A percentile compares a stretch with the other conserved stretches of the same genome.
Evolutionary conservation across 2,888 invertebrate genomes (phyloP).

Genomic region (Poecilobothrus nobilitatus): DNA sequence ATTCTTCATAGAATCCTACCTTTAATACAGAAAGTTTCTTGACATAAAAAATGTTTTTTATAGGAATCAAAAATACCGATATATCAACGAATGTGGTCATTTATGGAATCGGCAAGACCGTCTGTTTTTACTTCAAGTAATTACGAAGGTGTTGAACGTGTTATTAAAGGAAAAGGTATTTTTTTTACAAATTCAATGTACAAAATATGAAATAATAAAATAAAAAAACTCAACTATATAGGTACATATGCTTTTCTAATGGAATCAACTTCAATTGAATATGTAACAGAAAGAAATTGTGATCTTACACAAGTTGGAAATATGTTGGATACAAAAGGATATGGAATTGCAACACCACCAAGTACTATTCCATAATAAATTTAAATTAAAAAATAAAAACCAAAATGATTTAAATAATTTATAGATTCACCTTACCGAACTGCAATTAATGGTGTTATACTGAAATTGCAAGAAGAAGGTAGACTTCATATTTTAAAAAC

Average conservation of each 20-base stretch:
- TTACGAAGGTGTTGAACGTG: conserved; percentile 83
- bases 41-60: no score
- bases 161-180: conserved; percentile 65
- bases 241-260: conserved; percentile 87
- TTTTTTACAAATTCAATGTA: background rate
- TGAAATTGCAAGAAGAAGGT: conserved; percentile 93
- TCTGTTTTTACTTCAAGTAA: conserved; percentile 79
- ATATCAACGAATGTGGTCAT: conserved; percentile 92
- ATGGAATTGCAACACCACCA: conserved; percentile 89
- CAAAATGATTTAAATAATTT: conserved; percentile 21
- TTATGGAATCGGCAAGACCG: conserved; percentile 84
- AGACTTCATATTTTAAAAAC: conserved; percentile 87
- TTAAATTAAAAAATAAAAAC: background rate
- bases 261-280: conserved; percentile 96
- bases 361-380: conserved; percentile 49
- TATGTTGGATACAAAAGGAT: conserved; percentile 87
- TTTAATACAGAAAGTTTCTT: no score
- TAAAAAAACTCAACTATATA: conserved; percentile 19
- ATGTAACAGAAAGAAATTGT: conserved; percentile 81
- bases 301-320: conserved; percentile 87
- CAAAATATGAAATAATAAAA: no score
- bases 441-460: conserved; percentile 85
- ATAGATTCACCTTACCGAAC: conserved; percentile 89
- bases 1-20: no score
- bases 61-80: conserved; percentile 90